These are phyloP conservation scores for silkworm (Bombyx mori) DNA, from an alignment of 1,140 invertebrate species.

Conservation along the genomic window ASM3026992v2 NC_085116.1:15797501-15798000, in stretches of 20 bases:
- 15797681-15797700: constrained; percentile 37
- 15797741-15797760: constrained; percentile 4
- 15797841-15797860: constrained; percentile 71
- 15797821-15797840: constrained; percentile 77
- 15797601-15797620: no score
- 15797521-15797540: no score
- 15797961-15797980: no score
- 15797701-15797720: background rate
- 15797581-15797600: no score
- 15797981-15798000: no score
- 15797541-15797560: no score
- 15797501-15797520: no score
- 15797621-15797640: constrained; percentile 51
- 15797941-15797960: no score
- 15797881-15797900: constrained; percentile 77
- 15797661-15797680: constrained; percentile 75
- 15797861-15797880: constrained; percentile 64
- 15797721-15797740: constrained; percentile 8
- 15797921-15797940: no score
- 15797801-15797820: constrained; percentile 62
- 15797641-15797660: constrained; percentile 75
- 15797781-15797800: constrained; percentile 48
- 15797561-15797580: no score
- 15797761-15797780: constrained; percentile 44
- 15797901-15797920: constrained; percentile 18